Conservation (phyloP, 2,797 vertebrate genomes). For the Hyperoplus immaculatus region DNA sequence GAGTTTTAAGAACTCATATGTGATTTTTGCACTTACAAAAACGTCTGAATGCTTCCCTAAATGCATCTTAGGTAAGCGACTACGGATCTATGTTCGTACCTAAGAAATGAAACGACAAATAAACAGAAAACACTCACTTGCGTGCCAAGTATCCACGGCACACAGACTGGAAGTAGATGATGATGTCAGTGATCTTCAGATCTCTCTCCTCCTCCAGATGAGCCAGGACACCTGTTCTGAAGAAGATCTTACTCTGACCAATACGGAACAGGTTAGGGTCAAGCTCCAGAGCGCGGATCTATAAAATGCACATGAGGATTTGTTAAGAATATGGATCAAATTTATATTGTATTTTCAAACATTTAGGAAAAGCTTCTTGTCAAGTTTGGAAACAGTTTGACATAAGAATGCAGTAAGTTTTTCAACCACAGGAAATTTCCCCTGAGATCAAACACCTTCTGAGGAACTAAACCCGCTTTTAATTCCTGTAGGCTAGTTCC, state of each 20-base stretch:
- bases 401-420: background rate
- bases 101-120: background rate
- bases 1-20: too few species aligned
- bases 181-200: constrained; percentile 98
- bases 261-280: constrained; percentile 97
- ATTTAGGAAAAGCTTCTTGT: background rate
- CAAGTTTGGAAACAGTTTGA: constrained; percentile 6
- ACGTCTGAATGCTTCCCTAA: background rate
- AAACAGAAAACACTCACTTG: constrained; percentile 87
- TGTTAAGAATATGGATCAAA: background rate
- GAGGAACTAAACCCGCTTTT: background rate
- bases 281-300: constrained; percentile 95
- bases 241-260: constrained; percentile 99
- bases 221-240: constrained; percentile 96
- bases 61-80: background rate
- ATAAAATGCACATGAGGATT: constrained; percentile 5
- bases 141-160: constrained; percentile 96
- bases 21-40: background rate
- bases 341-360: background rate
- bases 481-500: background rate
- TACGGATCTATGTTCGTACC: background rate
- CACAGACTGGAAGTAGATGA: constrained; percentile 98
- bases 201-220: constrained; percentile 97
- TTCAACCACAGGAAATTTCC: background rate
- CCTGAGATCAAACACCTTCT: background rate